Percentiles rank a stretch among this genome's conserved stretches.
Evolutionary conservation across 2,797 vertebrate species (phyloP).

Genomic region (Paedocypris micromegethes): DNA sequence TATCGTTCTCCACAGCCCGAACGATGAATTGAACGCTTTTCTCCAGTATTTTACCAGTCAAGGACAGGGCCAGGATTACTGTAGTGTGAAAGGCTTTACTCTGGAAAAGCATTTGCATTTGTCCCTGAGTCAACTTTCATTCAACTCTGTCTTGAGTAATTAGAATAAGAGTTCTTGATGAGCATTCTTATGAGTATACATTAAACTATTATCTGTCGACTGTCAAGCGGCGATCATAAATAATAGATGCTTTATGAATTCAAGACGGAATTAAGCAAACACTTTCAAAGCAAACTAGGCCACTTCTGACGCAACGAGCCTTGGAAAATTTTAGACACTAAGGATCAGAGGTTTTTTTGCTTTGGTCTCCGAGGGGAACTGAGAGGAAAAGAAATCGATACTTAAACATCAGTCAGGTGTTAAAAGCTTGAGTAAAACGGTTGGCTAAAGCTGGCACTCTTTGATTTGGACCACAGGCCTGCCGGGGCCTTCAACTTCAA

Average conservation of each 20-base stretch:
- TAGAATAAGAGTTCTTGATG: slow-evolving; percentile 15
- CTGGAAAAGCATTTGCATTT: slow-evolving; percentile 11
- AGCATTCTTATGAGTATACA: slow-evolving; percentile 23
- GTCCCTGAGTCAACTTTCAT: slow-evolving; percentile 18
- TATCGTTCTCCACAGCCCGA: slow-evolving; percentile 23
- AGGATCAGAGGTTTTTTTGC: slow-evolving; percentile 6
- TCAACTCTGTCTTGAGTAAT: slow-evolving; percentile 6
- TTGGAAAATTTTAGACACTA: slow-evolving; percentile 3
- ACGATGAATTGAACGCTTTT: slow-evolving; percentile 6
- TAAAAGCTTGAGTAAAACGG: slow-evolving; percentile 17
- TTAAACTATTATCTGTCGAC: slow-evolving; percentile 32
- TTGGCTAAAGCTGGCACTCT: not conserved
- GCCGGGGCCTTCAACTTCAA: too few species aligned
- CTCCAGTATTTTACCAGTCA: slow-evolving; percentile 13
- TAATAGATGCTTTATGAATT: slow-evolving; percentile 39
- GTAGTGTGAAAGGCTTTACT: slow-evolving; percentile 2
- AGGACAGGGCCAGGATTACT: slow-evolving; percentile 22
- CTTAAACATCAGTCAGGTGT: slow-evolving; percentile 19
- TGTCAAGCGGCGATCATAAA: slow-evolving; percentile 19
- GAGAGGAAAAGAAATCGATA: slow-evolving; percentile 5
- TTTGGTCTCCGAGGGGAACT: not conserved
- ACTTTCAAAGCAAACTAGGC: slow-evolving; percentile 39
- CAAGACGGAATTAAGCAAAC: slow-evolving; percentile 36
- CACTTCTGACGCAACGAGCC: slow-evolving; percentile 23
- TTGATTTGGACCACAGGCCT: too few species aligned